Base-by-base conservation (phyloP, 2,888 invertebrate species). In the Oscheius myriophilus region DNA sequence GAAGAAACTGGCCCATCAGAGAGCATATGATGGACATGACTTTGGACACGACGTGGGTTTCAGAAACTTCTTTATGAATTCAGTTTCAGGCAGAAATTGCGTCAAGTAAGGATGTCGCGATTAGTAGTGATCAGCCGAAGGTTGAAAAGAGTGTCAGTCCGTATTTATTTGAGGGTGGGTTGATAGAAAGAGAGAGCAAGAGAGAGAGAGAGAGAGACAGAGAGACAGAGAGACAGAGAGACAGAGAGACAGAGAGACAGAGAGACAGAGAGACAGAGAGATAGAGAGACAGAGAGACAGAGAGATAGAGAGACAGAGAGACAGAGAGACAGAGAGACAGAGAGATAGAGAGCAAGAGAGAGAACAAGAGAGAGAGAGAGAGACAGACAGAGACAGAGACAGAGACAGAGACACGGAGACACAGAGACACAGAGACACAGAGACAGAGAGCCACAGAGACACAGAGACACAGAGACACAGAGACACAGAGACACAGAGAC, bases 81-180 rank as follows among this genome's bases (percentile, higher is more conserved):
- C 26, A 16, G 41, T 70, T 77, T 54, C 45, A 79, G 81, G 79
- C 81, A 6, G 79, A 75, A 0, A 72, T 73, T 53, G 81, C 81
- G 61, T 69, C 72, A 11, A 73, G 75, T 25, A 80, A 77, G 55
- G 69, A 75, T 11, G 78, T 83, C 14, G 69, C 76, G n/a, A 83
- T 83, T 45, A 78, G 78, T 61, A 55, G 67, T 1, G 71, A 76
- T 23, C 84, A 84, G 57, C 82, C 82, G n/a, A 74, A 75, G 11
- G 74, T 82, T 2, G 76, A 72, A 9, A 78, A 80, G 33, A 74
- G 75, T 51, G 67, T 84, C 12, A 73, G 80, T 9, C 82, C 82
- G 2, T 84, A 77, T 69, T 69, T 85, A 16, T 85, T 84, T 52
- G 85, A 85, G 76, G 84, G 83, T 80, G 43, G n/a, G 58, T 41